Conservation (phyloP, 2,797 vertebrate genomes). For the Tapera naevia region DNA sequence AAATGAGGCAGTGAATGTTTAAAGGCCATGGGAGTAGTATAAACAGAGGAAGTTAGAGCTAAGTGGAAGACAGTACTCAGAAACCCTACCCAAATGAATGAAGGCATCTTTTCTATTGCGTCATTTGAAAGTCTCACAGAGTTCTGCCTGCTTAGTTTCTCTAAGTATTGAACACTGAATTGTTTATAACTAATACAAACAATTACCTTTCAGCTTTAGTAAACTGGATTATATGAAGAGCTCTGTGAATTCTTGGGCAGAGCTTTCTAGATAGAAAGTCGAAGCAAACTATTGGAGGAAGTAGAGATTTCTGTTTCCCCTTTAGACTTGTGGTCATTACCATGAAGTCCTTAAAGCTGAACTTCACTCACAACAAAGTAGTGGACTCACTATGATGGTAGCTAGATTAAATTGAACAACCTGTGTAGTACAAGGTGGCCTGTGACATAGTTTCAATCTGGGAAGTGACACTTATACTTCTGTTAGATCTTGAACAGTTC, state of each 20-base stretch:
- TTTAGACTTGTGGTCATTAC: background rate
- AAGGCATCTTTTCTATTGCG: background rate
- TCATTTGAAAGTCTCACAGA: background rate
- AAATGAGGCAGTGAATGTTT: background rate
- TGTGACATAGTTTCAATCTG: background rate
- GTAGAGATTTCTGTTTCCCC: background rate
- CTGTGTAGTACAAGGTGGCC: background rate
- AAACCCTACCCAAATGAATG: background rate
- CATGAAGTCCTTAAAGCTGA: background rate
- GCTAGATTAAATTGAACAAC: background rate
- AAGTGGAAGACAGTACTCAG: background rate
- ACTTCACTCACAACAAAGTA: background rate
- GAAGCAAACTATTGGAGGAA: background rate
- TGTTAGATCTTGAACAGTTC: background rate
- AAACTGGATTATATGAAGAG: background rate
- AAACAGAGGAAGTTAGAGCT: background rate
- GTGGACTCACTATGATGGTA: background rate
- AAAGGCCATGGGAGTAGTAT: background rate
- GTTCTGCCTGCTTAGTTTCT: background rate
- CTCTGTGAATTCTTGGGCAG: background rate
- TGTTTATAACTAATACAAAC: background rate
- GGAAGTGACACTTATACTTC: background rate
- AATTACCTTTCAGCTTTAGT: background rate
- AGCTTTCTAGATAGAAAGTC: background rate
- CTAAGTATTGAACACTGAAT: background rate